phyloP scores from a whole-genome alignment of 2,797 vertebrate species.

The Anguilla pacifica region DNA sequence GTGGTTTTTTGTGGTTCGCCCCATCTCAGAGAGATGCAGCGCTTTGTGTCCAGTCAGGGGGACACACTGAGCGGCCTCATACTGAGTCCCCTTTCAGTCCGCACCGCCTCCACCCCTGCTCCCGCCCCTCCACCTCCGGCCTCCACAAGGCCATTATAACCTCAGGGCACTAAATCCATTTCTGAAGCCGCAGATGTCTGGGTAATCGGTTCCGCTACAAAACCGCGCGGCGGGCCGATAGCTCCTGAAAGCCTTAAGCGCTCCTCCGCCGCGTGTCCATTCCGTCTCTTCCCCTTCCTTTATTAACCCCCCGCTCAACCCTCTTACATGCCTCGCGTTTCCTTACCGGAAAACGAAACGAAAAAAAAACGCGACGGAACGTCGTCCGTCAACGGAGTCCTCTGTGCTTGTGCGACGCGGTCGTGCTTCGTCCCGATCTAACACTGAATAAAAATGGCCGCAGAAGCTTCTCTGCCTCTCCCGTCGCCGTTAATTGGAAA shows the following conservation, averaged over 20 bases:
- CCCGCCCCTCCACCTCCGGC: background rate
- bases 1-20: background rate
- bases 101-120: too few relatives aligned
- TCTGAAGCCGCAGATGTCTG: conserved; percentile 5
- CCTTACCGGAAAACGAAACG: background rate
- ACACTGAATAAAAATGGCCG: background rate
- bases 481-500: background rate
- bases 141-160: background rate
- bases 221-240: background rate
- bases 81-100: background rate
- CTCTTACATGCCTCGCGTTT: background rate
- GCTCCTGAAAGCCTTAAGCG: background rate
- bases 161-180: conserved; percentile 6
- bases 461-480: background rate
- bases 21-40: background rate
- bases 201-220: conserved; percentile 1
- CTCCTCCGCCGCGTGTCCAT: background rate
- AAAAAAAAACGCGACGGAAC: background rate
- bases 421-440: background rate
- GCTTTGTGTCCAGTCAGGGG: background rate
- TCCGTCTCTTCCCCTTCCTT: background rate
- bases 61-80: background rate
- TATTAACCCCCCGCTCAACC: background rate
- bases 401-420: background rate
- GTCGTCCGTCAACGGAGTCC: background rate